phyloP scores from a whole-genome alignment of 37 sponge, comb jelly and placozoan genomes.

The Spongilla lacustris region DNA sequence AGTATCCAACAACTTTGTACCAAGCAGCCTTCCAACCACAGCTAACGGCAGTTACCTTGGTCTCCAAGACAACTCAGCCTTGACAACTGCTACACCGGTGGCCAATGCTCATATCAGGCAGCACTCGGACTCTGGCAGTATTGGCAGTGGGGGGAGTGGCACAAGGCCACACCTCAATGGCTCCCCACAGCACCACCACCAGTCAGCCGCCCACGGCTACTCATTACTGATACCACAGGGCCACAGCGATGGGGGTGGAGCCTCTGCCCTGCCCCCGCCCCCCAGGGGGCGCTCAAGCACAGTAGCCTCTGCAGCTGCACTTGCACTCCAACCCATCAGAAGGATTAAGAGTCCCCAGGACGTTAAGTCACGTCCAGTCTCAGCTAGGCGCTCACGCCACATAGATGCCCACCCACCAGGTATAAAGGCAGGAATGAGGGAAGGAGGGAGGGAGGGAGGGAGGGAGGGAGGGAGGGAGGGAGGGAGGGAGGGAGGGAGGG shows the following conservation, averaged over 20 bases:
- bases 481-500: too few relatives aligned
- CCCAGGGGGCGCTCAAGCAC: background rate
- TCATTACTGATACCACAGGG: background rate
- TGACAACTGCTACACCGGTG: background rate
- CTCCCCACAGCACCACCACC: background rate
- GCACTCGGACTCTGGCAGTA: background rate
- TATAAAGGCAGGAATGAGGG: slow-evolving; percentile 1
- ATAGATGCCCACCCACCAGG: background rate
- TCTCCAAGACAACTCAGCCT: background rate
- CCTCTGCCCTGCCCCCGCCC: background rate
- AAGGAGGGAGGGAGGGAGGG: too few relatives aligned
- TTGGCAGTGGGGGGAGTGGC: background rate
- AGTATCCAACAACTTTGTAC: background rate
- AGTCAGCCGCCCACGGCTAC: background rate
- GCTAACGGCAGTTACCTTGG: too few relatives aligned
- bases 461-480: too few relatives aligned
- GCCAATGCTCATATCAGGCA: too few relatives aligned
- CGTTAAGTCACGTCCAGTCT: background rate
- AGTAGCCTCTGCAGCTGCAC: background rate
- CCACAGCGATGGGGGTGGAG: background rate
- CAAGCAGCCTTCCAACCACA: background rate
- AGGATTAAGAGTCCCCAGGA: background rate
- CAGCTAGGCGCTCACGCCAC: background rate
- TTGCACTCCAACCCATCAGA: background rate
- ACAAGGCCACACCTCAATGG: background rate